Evolutionary conservation across 2,797 vertebrate species (phyloP), one percentile per base, ranked within the genome.

Genomic region (Semaprochilodus insignis): DNA sequence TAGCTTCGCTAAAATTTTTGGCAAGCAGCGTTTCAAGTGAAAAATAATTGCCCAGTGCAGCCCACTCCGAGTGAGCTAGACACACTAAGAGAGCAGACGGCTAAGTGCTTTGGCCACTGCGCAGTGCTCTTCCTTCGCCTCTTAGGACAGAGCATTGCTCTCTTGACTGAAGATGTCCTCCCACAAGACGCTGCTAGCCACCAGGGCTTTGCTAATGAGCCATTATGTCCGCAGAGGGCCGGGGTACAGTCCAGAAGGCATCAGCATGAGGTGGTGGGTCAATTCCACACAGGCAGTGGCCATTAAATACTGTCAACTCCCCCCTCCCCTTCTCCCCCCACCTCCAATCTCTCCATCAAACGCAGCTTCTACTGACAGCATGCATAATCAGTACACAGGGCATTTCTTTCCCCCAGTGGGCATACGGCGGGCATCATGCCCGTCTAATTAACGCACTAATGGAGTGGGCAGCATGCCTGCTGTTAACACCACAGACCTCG

Each of bases 31-130:
- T 75, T 54, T 76, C 52, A 72, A 78, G 13, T 8, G 34, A 83
- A 91, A 77, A 87, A 92, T 92, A 92, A 92, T 92, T 91, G 91
- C 88, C 89, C 85, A 82, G 88, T 80, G 66, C 72, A 57, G 74
- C 69, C 77, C 21, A 34, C 69, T 69, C 11, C n/a, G 14, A 63
- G 55, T 27, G n/a, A 77, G 27, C 44, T n/a, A 76, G 6, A 69
- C 13, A 36, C 54, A 51, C 21, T 78, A 1, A 0, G 16, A 78
- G 19, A 78, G 23, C 73, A 75, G 55, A 44, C 36, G 23, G 14
- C 63, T 27, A 65, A 31, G 40, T 48, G 66, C 51, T 54, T 36
- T 80, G 51, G 27, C 25, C 69, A 55, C 60, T 44, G 60, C 55
- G 44, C 6, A 67, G 13, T 78, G 19, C 13, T 77, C 44, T 16